Percentiles rank a stretch among this genome's conserved stretches.
phyloP scores from a whole-genome alignment of 2,797 vertebrate species.

The Smutsia gigantea region DNA sequence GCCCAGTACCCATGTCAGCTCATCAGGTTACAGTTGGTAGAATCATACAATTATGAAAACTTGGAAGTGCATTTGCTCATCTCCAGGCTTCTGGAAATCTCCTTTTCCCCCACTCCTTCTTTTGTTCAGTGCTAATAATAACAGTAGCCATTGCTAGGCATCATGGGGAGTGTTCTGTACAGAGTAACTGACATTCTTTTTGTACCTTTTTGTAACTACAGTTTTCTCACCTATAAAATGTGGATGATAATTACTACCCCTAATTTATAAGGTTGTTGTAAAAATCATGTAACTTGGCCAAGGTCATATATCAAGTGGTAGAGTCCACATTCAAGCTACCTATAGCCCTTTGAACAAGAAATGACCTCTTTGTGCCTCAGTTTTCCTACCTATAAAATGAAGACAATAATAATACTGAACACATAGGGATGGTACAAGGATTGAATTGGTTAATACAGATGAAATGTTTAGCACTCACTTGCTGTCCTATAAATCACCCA shows the following conservation, averaged over 20 bases:
- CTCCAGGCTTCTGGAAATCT: background rate
- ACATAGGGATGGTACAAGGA: background rate
- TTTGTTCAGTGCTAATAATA: background rate
- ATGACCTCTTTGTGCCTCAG: background rate
- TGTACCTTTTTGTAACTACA: background rate
- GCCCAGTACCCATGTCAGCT: background rate
- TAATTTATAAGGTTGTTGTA: background rate
- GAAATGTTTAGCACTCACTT: background rate
- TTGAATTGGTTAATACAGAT: background rate
- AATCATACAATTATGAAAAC: background rate
- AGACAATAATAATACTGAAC: background rate
- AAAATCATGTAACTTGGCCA: background rate
- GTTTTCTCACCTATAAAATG: slow-evolving; percentile 3
- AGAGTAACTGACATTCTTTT: background rate
- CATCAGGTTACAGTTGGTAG: background rate
- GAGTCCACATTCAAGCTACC: background rate
- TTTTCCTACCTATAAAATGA: background rate
- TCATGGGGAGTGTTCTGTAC: background rate
- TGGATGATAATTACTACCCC: background rate
- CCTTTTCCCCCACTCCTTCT: background rate
- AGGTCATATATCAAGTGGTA: background rate
- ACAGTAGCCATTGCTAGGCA: background rate
- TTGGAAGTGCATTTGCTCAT: background rate
- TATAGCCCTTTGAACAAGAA: background rate
- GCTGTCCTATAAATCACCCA: background rate